Base-by-base conservation (phyloP, 2,888 invertebrate species). In the Morpho deidamia region DNA sequence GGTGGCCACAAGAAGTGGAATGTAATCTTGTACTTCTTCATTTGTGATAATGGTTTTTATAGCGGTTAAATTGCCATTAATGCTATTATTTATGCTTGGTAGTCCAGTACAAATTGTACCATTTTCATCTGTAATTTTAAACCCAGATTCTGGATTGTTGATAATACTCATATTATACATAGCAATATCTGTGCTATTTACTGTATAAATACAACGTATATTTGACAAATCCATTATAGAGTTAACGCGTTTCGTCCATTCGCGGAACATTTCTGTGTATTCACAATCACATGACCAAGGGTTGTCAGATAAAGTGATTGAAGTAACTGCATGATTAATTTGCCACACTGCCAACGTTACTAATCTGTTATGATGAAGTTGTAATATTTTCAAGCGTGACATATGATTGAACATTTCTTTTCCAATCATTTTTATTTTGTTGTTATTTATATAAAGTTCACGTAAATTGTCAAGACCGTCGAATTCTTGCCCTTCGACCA, bases 211-310 rank as follows among this genome's bases (percentile, higher is more conserved):
- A 76, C 95, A 95, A 65, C 93, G 92, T 58, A 95, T 88, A 62
- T 90, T 91, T 44, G 91, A 77, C 51, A 91, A 73, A 77, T 95
- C 95, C 53, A 87, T 85, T 51, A 95, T 93, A 51, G 92, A 91
- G 61, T 89, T 92, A 45, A 93, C 92, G 65, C 92, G 89, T 62
- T 92, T 91, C 60, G 94, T 91, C 94, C 95, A 96, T 76, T 95
- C 94, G 64, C 94, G 92, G 69, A 95, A 92, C 77, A 91, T 91
- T 73, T 94, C 93, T 34, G 93, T 92, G 72, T 93, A 95, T 69
- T 94, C 94, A 78, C 96, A 96, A 69, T 95, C 94, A 80, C 96
- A 96, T 50, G 94, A 93, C 95, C 95, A 96, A 51, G 94, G 94
- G 74, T 96, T 96, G 59, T 90, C 92, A 10, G 93, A 91, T 58